Conservation (phyloP, 2,888 invertebrate genomes). For the Ditylenchus weischeri region DNA sequence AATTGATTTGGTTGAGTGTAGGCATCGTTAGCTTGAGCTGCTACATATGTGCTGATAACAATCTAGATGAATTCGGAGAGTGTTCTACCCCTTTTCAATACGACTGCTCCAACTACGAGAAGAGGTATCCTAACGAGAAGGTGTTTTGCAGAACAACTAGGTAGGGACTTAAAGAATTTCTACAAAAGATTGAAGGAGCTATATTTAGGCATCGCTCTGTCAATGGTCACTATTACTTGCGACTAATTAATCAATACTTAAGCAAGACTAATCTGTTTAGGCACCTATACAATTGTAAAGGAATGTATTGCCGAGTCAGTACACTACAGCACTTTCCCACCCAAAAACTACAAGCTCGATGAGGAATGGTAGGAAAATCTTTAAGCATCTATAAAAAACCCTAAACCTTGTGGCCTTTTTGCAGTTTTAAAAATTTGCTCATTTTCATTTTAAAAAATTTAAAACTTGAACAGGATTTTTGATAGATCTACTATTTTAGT, state of each 20-base stretch:
- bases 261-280: constrained; percentile 28
- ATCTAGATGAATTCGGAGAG: constrained; percentile 50
- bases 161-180: constrained; percentile 24
- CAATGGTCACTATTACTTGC: background rate
- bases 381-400: no score
- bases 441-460: no score
- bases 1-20: background rate
- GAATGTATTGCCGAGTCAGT: constrained; percentile 53
- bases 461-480: no score
- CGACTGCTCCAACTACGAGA: constrained; percentile 39
- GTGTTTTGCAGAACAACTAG: constrained; percentile 52
- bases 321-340: constrained; percentile 47
- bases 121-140: constrained; percentile 36
- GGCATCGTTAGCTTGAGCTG: constrained; percentile 35
- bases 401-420: no score
- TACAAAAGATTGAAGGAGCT: background rate
- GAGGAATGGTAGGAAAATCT: constrained; percentile 39
- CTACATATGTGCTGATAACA: constrained; percentile 45
- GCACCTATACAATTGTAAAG: constrained; percentile 51
- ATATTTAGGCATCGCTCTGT: background rate
- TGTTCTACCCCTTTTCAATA: constrained; percentile 46
- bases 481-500: background rate
- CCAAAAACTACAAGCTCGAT: constrained; percentile 44
- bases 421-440: no score
- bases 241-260: background rate